These are phyloP conservation scores for Ophioderma brevispina DNA, from an alignment of 35 echinoderm and acorn worm genomes.

Conservation along the genomic window DNA sequence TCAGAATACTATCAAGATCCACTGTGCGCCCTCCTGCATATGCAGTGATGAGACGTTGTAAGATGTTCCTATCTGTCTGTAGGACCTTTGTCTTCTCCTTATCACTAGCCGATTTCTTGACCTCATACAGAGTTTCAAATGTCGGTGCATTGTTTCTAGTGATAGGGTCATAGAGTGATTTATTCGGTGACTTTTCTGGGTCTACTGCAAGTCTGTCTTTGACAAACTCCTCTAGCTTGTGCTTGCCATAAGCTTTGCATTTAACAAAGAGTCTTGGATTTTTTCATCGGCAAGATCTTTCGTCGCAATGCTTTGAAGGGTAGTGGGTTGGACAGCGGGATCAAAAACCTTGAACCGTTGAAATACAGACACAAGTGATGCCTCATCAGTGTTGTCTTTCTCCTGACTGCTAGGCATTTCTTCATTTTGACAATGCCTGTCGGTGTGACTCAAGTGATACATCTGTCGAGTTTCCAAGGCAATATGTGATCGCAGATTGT, in stretches of 20 bases:
- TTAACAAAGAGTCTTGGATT: constrained; percentile 45
- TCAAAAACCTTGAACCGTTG: not conserved
- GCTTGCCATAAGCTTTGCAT: not conserved
- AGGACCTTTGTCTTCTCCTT: not conserved
- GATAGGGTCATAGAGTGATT: not conserved
- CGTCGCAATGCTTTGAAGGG: constrained; percentile 27
- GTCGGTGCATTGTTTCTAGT: not conserved
- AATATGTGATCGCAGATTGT: constrained; percentile 53
- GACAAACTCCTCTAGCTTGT: not conserved
- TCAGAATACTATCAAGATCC: not conserved
- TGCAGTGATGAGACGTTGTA: not conserved
- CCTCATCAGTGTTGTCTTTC: constrained; percentile 17
- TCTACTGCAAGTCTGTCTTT: not conserved
- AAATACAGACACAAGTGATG: not conserved
- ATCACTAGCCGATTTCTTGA: not conserved
- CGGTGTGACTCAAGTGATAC: not conserved
- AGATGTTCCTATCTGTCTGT: not conserved
- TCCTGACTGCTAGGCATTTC: not conserved
- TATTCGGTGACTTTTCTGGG: not conserved
- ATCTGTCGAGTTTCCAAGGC: constrained; percentile 31
- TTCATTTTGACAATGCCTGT: constrained; percentile 11
- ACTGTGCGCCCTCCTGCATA: not conserved
- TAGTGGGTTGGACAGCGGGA: not conserved
- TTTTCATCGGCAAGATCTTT: constrained; percentile 25
- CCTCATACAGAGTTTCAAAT: not conserved